Percentiles rank a stretch among this genome's conserved stretches.
These are phyloP conservation scores for Neodon shergylaensis DNA, from an alignment of 2,113 vertebrate genomes.

Conservation along the genomic window DNA sequence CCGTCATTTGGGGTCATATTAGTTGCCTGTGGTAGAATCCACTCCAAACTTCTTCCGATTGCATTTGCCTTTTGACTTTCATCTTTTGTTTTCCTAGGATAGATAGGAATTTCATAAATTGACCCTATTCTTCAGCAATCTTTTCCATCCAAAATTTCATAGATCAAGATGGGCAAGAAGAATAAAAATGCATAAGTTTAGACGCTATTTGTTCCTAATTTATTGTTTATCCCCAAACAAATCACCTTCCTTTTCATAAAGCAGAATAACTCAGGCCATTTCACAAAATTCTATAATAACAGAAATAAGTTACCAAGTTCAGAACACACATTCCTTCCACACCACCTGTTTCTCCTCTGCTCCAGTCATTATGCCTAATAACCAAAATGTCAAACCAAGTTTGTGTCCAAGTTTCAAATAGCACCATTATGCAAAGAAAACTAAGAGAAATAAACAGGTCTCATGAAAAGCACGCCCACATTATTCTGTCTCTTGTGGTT, in stretches of 20 bases:
- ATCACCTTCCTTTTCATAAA: constrained; percentile 25
- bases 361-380: not conserved
- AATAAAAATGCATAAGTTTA: constrained; percentile 12
- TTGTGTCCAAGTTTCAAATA: constrained; percentile 40
- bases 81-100: not conserved
- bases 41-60: constrained; percentile 9
- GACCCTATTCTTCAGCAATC: not conserved
- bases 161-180: constrained; percentile 4
- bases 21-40: not conserved
- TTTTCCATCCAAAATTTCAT: not conserved
- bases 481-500: constrained; percentile 47
- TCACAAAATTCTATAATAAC: constrained; percentile 27
- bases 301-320: constrained; percentile 17
- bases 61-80: constrained; percentile 48
- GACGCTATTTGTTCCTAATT: not conserved
- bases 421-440: constrained; percentile 42
- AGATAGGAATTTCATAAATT: constrained; percentile 34
- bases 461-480: constrained; percentile 62
- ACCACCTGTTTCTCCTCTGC: not conserved
- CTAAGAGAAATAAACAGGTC: constrained; percentile 60
- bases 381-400: constrained; percentile 43
- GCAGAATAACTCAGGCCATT: not conserved
- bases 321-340: not conserved
- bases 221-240: not conserved
- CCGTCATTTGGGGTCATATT: not conserved